phyloP scores from a whole-genome alignment of 2,888 invertebrate genomes.

The Zaprionus lineosus region DNA sequence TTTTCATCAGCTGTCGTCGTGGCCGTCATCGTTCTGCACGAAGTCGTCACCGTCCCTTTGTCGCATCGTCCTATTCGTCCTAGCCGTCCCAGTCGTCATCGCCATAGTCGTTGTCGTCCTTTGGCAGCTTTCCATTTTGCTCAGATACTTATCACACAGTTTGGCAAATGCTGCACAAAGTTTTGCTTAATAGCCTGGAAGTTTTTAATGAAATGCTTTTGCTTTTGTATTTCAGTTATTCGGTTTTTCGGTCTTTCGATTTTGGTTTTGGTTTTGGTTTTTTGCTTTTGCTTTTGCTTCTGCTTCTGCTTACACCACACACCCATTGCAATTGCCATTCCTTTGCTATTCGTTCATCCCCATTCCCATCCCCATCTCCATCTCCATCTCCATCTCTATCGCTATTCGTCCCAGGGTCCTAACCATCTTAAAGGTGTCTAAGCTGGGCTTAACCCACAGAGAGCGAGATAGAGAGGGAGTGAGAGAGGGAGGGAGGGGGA shows the following conservation, averaged over 20 bases:
- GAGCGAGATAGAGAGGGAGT: no score
- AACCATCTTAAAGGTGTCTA: no score
- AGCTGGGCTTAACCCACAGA: no score
- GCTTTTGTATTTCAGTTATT: no score
- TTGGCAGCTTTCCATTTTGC: conserved; percentile 77
- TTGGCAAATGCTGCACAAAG: conserved; percentile 79
- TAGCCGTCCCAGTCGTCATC: conserved; percentile 8
- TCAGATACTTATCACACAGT: conserved; percentile 78
- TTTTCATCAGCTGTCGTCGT: conserved; percentile 73
- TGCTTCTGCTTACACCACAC: no score
- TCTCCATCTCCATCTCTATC: no score
- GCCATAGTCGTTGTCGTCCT: conserved; percentile 46
- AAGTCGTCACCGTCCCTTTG: conserved; percentile 31
- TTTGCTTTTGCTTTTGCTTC: conserved; percentile 9
- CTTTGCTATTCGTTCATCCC: not conserved
- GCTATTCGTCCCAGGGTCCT: no score
- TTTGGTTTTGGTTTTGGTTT: conserved; percentile 26
- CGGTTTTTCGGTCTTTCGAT: no score
- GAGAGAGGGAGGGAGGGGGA: no score
- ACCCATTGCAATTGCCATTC: conserved; percentile 16
- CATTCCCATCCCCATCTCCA: not conserved
- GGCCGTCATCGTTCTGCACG: conserved; percentile 23
- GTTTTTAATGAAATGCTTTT: conserved; percentile 77
- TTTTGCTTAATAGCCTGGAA: conserved; percentile 78
- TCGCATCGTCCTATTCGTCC: conserved; percentile 8